Base-by-base conservation (phyloP, 2,888 invertebrate genomes). In the Zaprionus bogoriensis region DNA sequence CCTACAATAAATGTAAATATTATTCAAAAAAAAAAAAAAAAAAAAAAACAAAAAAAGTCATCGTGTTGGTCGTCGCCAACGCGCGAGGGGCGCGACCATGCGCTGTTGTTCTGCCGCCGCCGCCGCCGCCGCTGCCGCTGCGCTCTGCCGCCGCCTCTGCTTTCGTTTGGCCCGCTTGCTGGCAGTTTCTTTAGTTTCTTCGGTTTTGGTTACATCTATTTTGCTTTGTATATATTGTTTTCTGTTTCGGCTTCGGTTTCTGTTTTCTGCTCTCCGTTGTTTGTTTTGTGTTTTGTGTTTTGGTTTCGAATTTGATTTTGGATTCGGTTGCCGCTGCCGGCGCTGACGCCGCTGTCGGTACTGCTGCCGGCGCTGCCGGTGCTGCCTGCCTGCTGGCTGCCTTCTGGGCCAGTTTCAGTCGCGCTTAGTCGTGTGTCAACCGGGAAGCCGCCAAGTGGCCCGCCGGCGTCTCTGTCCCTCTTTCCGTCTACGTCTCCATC, bases 371-470 rank as follows among this genome's bases (percentile, higher is more conserved):
- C 28, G 30, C 32, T 32, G 32, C 12, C 12, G 45, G 62, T 61
- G 25, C 42, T 48, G 44, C 23, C 27, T 17, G 12, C 17, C 36
- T 32, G 12, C 19, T 23, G 17, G 7, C 12, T 64, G 59, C 53
- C 67, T 55, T 68, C 53, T 67, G 71, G 70, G 82, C 76, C 66
- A 74, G 72, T 63, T 75, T 73, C 67, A 69, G 84, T 64, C 74
- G 74, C 22, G 20, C 20, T 88, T 87, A 88, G 88, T 88, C 87
- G 89, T 86, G 77, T 81, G 87, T 87, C 87, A 87, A 82, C 88
- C 87, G 87, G 82, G 84, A 77, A 86, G 74, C 89, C 79, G 87
- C 73, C 72, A 78, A 83, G 80, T 84, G 74, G 63, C 63, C 45
- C 50, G 54, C 57, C 51, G 62, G n/a, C n/a, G n/a, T n/a, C n/a